Percentiles rank a stretch among this genome's conserved stretches.
Conservation (phyloP, 2,797 vertebrate genomes). For the Glyptemys insculpta region DNA sequence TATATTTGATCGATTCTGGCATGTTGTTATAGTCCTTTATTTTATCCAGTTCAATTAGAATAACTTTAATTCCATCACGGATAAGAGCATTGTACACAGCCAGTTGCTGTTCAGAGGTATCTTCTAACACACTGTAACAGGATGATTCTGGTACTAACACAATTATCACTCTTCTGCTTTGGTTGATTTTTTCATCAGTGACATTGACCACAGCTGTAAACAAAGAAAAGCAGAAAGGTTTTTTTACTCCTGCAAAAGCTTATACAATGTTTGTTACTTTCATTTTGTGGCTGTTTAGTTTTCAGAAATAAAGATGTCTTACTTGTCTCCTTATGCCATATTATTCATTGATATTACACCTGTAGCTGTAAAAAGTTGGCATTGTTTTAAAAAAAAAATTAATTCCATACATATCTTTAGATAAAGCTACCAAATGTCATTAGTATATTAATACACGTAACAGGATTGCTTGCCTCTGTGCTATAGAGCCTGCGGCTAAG, state of each 20-base stretch:
- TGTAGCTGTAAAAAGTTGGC: neutral
- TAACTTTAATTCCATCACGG: constrained; percentile 83
- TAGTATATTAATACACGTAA: neutral
- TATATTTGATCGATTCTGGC: constrained; percentile 90
- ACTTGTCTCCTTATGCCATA: neutral
- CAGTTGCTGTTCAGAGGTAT: constrained; percentile 88
- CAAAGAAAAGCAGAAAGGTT: neutral
- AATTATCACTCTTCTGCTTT: constrained; percentile 91
- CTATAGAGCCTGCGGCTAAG: neutral
- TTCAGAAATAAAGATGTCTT: neutral
- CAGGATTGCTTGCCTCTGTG: neutral
- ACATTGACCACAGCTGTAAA: constrained; percentile 85
- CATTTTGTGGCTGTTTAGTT: neutral
- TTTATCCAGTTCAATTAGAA: constrained; percentile 90
- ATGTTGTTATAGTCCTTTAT: constrained; percentile 86
- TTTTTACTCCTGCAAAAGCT: neutral
- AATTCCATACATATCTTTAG: neutral
- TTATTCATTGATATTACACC: neutral
- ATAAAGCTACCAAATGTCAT: neutral
- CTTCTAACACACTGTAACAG: constrained; percentile 58
- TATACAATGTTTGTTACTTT: neutral
- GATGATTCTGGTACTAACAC: constrained; percentile 80
- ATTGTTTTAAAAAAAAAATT: neutral
- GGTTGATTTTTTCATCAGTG: constrained; percentile 87
- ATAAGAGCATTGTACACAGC: constrained; percentile 89